Percentiles rank a stretch among this genome's conserved stretches.
These are phyloP conservation scores for Aradus depressus DNA, from an alignment of 2,888 invertebrate species.

Conservation along the genomic window DNA sequence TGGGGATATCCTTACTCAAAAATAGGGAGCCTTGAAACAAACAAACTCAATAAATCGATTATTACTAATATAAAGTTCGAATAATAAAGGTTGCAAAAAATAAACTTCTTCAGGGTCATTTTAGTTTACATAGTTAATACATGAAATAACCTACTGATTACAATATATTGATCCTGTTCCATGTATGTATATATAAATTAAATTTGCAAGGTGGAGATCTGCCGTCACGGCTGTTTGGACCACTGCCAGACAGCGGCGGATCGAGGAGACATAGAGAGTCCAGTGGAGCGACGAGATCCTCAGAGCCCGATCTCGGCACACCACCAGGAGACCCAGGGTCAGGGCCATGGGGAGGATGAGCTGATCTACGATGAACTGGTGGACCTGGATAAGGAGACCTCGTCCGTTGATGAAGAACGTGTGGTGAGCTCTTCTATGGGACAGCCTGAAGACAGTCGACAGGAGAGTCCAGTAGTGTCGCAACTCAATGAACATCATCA, in stretches of 20 bases:
- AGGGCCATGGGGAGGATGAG: constrained; percentile 38
- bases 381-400: constrained; percentile 29
- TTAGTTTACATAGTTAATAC: too few species aligned
- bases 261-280: constrained; percentile 36
- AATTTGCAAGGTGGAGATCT: constrained; percentile 76
- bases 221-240: constrained; percentile 81
- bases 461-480: constrained; percentile 33
- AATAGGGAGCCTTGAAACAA: too few species aligned
- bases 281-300: constrained; percentile 44
- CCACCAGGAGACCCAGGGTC: constrained; percentile 22
- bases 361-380: constrained; percentile 40
- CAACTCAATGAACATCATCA: constrained; percentile 22
- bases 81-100: too few species aligned
- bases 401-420: constrained; percentile 19
- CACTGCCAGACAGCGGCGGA: constrained; percentile 61
- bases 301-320: constrained; percentile 25
- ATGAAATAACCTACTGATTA: background rate
- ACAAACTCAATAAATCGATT: too few species aligned
- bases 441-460: constrained; percentile 26
- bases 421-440: constrained; percentile 20
- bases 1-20: too few species aligned
- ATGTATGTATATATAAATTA: too few species aligned
- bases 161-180: background rate
- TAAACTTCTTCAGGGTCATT: too few species aligned
- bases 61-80: too few species aligned